Evolutionary conservation across 2,113 vertebrate genomes (phyloP).

Genomic region (Turnix velox): DNA sequence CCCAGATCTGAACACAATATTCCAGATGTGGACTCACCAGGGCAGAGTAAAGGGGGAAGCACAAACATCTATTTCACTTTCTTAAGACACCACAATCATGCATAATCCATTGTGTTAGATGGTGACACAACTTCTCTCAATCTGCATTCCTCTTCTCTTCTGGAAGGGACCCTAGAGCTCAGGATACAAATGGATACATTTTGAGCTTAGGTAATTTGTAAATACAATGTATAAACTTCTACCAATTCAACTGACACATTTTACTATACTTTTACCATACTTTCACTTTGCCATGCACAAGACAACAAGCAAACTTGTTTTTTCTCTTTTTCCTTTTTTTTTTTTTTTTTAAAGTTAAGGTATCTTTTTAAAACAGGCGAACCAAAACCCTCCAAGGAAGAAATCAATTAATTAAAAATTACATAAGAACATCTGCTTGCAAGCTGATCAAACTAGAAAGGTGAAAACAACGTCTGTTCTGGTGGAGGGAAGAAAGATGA

Average conservation of each 20-base stretch:
- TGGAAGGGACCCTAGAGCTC: background rate
- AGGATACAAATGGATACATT: background rate
- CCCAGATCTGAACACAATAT: too few relatives aligned
- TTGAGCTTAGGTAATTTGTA: background rate
- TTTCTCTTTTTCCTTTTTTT: background rate
- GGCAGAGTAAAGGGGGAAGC: too few relatives aligned
- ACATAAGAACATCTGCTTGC: slow-evolving; percentile 63
- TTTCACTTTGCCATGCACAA: background rate
- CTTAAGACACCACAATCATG: background rate
- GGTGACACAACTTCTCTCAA: background rate
- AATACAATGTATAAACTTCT: background rate
- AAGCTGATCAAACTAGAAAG: slow-evolving; percentile 54
- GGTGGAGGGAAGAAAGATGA: background rate
- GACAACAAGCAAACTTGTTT: background rate
- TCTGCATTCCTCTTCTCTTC: background rate
- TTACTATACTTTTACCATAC: background rate
- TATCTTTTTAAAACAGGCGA: slow-evolving; percentile 61
- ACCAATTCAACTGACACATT: background rate
- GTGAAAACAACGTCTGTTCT: slow-evolving; percentile 51
- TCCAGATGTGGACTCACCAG: too few relatives aligned
- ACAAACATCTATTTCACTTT: background rate
- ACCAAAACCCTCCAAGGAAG: slow-evolving; percentile 57
- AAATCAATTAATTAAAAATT: slow-evolving; percentile 68
- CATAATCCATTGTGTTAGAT: background rate
- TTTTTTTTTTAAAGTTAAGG: background rate